Evolutionary conservation across 2,113 vertebrate species (phyloP).

Genomic region (Zonotrichia leucophrys): DNA sequence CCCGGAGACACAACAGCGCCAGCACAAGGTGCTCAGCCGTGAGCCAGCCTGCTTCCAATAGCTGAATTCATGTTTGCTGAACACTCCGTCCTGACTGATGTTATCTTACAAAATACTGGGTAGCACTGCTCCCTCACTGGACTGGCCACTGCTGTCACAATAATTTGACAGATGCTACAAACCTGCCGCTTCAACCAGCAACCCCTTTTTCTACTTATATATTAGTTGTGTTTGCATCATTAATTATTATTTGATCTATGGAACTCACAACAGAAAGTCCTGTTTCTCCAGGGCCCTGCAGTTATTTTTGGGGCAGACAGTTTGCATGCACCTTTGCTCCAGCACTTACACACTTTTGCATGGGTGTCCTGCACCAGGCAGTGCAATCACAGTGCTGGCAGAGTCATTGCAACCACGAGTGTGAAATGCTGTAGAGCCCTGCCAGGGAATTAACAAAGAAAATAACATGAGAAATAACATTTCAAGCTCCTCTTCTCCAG

Average conservation of each 20-base stretch:
- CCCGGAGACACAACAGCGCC: background rate
- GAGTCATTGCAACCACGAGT: background rate
- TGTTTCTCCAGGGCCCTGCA: background rate
- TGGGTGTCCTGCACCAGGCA: background rate
- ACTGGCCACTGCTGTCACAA: accelerated
- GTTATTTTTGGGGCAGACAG: background rate
- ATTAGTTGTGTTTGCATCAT: background rate
- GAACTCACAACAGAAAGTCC: background rate
- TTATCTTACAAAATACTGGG: accelerated
- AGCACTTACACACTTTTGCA: background rate
- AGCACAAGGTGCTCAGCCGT: background rate
- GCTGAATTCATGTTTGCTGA: background rate
- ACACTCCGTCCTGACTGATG: background rate
- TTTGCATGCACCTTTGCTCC: background rate
- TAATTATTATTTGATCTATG: background rate
- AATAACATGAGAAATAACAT: background rate
- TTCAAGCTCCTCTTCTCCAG: background rate
- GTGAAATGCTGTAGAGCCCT: background rate
- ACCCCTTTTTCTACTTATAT: background rate
- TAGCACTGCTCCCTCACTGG: background rate
- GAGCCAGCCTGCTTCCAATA: background rate
- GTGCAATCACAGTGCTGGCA: background rate
- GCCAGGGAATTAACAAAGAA: background rate
- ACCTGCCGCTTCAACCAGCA: background rate
- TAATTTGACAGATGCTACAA: background rate